phyloP scores from a whole-genome alignment of 2,113 vertebrate species.

The Microtus montanus region DNA sequence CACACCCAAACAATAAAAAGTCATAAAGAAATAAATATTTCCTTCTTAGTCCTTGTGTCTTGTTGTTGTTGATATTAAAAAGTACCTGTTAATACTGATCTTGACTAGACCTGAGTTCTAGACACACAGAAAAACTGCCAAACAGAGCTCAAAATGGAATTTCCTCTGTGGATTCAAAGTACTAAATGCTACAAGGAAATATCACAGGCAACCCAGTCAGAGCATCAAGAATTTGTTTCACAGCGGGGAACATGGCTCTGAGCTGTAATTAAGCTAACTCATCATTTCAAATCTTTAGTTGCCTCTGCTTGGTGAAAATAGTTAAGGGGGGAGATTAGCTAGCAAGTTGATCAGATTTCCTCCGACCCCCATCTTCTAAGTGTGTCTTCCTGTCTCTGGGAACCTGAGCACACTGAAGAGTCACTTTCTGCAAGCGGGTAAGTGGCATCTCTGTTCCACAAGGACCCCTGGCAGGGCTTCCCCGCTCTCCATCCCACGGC shows the following conservation, averaged over 20 bases:
- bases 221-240: conserved; percentile 39
- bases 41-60: not conserved
- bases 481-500: not conserved
- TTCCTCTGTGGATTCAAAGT: not conserved
- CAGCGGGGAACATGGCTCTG: not conserved
- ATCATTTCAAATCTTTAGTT: conserved; percentile 66
- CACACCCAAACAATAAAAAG: not conserved
- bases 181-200: not conserved
- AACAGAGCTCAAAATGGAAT: conserved; percentile 37
- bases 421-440: not conserved
- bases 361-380: not conserved
- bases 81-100: conserved; percentile 3
- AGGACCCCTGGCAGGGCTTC: not conserved
- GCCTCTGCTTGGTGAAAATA: conserved; percentile 45
- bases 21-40: not conserved
- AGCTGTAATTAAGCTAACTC: conserved; percentile 37
- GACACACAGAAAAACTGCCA: not conserved
- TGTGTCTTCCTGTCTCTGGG: not conserved
- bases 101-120: conserved; percentile 31
- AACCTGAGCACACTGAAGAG: fast-evolving
- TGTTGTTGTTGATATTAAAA: not conserved
- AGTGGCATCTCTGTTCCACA: not conserved
- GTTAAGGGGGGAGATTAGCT: conserved; percentile 21
- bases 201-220: not conserved
- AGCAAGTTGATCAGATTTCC: not conserved